Conservation (phyloP, 2,797 vertebrate species). For the Xyrichtys novacula region DNA sequence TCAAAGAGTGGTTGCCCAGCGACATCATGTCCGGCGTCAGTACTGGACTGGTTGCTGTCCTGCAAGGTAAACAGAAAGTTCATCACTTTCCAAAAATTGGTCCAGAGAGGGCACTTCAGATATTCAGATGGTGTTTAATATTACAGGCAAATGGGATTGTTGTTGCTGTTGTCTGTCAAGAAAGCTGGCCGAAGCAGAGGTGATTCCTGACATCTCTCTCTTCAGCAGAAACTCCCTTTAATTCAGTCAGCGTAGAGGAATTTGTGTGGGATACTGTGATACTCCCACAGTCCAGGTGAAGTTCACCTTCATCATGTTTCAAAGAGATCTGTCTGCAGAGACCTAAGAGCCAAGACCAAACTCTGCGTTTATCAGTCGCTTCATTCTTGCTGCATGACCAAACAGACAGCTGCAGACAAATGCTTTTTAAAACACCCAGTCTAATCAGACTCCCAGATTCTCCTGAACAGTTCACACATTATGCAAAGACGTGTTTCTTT, state of each 20-base stretch:
- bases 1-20: slow-evolving; percentile 92
- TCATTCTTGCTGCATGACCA: slow-evolving; percentile 21
- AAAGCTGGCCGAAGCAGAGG: background rate
- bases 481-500: background rate
- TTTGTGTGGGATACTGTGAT: background rate
- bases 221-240: background rate
- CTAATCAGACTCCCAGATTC: slow-evolving; percentile 8
- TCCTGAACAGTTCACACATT: background rate
- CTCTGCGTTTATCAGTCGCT: slow-evolving; percentile 3
- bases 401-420: background rate
- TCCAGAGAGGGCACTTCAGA: too few species aligned
- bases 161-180: background rate
- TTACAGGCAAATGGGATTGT: too few species aligned
- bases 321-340: background rate
- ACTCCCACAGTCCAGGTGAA: background rate
- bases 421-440: background rate
- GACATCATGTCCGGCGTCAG: slow-evolving; percentile 95
- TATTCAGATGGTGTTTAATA: too few species aligned
- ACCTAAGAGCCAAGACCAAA: too few species aligned
- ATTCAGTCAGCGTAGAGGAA: background rate
- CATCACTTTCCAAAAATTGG: too few species aligned
- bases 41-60: slow-evolving; percentile 93
- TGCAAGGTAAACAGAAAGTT: slow-evolving; percentile 89
- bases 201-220: background rate
- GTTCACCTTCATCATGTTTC: background rate